phyloP scores from a whole-genome alignment of 23 tunicate genomes.

The Corella eumyota region DNA sequence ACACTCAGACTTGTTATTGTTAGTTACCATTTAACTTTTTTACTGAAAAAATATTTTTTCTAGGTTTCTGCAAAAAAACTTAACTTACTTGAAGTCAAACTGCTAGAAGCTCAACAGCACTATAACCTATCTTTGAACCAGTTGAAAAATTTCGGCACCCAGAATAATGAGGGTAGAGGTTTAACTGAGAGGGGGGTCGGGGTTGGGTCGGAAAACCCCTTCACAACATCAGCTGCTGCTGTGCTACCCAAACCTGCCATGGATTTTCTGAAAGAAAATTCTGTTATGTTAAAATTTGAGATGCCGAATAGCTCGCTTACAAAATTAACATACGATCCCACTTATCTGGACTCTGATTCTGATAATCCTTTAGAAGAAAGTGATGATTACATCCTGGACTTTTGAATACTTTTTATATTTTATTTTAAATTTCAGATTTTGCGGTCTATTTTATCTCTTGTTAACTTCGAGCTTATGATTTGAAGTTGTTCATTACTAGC shows the following conservation, averaged over 20 bases:
- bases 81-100: slow-evolving; percentile 49
- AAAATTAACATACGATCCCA: no score
- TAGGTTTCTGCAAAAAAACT: slow-evolving; percentile 71
- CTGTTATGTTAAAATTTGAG: not conserved
- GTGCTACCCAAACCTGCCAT: slow-evolving; percentile 62
- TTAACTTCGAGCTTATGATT: no score
- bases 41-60: not conserved
- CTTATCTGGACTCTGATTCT: slow-evolving; percentile 34
- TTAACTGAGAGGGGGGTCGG: slow-evolving; percentile 70
- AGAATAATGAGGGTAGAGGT: slow-evolving; percentile 29
- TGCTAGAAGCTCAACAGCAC: slow-evolving; percentile 66
- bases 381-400: slow-evolving; percentile 73
- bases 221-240: slow-evolving; percentile 17
- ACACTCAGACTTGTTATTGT: not conserved
- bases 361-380: slow-evolving; percentile 15
- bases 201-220: slow-evolving; percentile 60
- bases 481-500: no score
- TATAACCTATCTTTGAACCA: slow-evolving; percentile 30
- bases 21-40: not conserved
- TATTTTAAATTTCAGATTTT: no score
- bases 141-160: slow-evolving; percentile 25
- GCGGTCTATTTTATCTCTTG: no score
- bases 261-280: slow-evolving; percentile 44
- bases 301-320: no score
- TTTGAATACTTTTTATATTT: slow-evolving; percentile 8